A percentile compares a stretch with the other conserved stretches of the same genome.
Conservation (phyloP, 1,140 invertebrate species). For the Heliothis subflexa region DNA sequence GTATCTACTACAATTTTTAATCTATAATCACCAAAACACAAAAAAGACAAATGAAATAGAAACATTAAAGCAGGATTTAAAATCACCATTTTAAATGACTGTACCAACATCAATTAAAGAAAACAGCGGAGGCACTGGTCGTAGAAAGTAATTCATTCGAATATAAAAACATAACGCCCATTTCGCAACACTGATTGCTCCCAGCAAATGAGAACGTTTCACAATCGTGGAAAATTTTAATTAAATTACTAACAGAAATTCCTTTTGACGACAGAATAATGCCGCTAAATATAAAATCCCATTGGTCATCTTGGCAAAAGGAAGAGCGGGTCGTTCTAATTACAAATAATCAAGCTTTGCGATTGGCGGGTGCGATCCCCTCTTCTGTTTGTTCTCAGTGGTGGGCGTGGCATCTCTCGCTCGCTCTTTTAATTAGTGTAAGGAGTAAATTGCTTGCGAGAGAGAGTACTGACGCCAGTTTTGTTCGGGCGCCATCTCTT, state of each 20-base stretch:
- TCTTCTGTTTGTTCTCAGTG: slow-evolving; percentile 83
- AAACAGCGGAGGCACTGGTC: slow-evolving; percentile 22
- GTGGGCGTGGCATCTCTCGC: slow-evolving; percentile 80
- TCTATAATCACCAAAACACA: neutral
- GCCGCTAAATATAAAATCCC: slow-evolving; percentile 77
- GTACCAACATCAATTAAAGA: slow-evolving; percentile 41
- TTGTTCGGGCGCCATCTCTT: slow-evolving; percentile 80
- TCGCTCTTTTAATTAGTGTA: slow-evolving; percentile 86
- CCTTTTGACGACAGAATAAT: slow-evolving; percentile 60
- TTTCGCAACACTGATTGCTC: slow-evolving; percentile 55
- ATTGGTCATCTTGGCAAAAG: slow-evolving; percentile 82
- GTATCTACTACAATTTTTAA: neutral
- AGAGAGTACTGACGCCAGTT: slow-evolving; percentile 80
- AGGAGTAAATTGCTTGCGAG: slow-evolving; percentile 85
- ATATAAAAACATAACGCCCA: slow-evolving; percentile 54
- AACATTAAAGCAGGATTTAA: slow-evolving; percentile 17
- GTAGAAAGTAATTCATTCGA: slow-evolving; percentile 44
- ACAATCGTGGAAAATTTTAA: slow-evolving; percentile 60
- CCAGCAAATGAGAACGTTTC: slow-evolving; percentile 58
- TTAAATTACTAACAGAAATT: slow-evolving; percentile 65
- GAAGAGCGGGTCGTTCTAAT: slow-evolving; percentile 82
- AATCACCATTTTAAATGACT: slow-evolving; percentile 28
- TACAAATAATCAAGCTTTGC: slow-evolving; percentile 84
- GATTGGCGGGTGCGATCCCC: slow-evolving; percentile 76
- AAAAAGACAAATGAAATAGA: slow-evolving; percentile 12